Percentiles rank a stretch among this genome's conserved stretches.
phyloP scores from a whole-genome alignment of 2,113 vertebrate genomes.

The Neolamprologus devosi region DNA sequence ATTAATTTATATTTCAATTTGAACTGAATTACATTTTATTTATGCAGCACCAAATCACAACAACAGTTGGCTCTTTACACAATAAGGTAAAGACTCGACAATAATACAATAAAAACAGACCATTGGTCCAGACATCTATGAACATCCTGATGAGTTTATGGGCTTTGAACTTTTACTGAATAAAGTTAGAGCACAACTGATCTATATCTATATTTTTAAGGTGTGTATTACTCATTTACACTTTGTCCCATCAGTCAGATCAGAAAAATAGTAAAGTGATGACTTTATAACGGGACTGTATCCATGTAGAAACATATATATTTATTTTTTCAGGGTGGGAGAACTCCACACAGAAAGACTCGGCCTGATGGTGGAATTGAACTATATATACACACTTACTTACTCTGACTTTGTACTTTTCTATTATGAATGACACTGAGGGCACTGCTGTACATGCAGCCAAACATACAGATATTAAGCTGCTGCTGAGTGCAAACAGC shows the following conservation, averaged over 20 bases:
- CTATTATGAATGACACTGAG: background rate
- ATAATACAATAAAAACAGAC: background rate
- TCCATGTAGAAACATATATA: background rate
- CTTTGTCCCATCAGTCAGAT: background rate
- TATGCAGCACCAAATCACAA: background rate
- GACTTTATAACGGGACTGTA: rapidly evolving
- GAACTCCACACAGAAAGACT: background rate
- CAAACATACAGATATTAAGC: background rate
- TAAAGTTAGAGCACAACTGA: background rate
- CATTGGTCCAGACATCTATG: rapidly evolving
- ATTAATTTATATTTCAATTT: background rate
- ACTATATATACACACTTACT: background rate
- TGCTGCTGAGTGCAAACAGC: background rate
- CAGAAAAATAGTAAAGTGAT: background rate
- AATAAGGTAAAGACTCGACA: background rate
- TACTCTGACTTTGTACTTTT: background rate
- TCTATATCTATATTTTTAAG: background rate
- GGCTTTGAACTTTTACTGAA: background rate
- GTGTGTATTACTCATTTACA: background rate
- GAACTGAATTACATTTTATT: background rate
- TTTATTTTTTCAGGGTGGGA: background rate
- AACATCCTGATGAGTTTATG: background rate
- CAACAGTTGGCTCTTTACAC: background rate
- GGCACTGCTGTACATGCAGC: background rate
- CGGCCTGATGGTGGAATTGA: background rate